Base-by-base conservation (phyloP, 2,113 vertebrate species). In the Indicator indicator region DNA sequence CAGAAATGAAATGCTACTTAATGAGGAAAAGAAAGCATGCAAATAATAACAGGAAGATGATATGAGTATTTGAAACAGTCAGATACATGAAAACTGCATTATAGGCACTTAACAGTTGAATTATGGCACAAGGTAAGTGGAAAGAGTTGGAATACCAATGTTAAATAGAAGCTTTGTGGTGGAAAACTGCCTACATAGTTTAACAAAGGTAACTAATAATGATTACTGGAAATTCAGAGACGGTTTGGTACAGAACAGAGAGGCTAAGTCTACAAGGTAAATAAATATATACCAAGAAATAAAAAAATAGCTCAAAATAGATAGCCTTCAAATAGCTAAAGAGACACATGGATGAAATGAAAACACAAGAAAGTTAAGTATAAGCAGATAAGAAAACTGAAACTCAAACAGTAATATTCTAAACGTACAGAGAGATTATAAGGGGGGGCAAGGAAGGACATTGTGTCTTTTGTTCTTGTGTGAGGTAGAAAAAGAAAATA, bases 261-360 rank as follows among this genome's bases (percentile, higher is more conserved):
- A 52, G 69, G 5, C 12, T 90, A 95, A 95, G 72, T 72, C 8
- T 95, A 24, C 52, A 95, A 40, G n/a, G 26, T 84, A 91, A 97
- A 74, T 81, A 89, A 82, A 83, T 73, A 16, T 30, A 87, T 62
- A 65, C 2, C 5, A 84, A 60, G 38, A 59, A 71, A 90, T 55
- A 74, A 67, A 21, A 48, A 48, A 74, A 50, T 4, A 7, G 88
- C 5, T 89, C 26, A 83, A 54, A 86, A 90, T n/a, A 85, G 8
- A 90, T 67, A 79, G 28, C 11, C 71, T 84, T 85, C 64, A 94
- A 94, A 88, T 48, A 21, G 26, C 44, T 82, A 78, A 95, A 87
- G 7, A 71, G 33, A 83, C 54, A 48, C 72, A 76, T 58, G 42
- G 90, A 8, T 76, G 4, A 68, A 63, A 33, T 26, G 8, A 89